These are phyloP conservation scores for Epiblema foenella DNA, from an alignment of 2,888 invertebrate species.

Conservation along the genomic window DNA sequence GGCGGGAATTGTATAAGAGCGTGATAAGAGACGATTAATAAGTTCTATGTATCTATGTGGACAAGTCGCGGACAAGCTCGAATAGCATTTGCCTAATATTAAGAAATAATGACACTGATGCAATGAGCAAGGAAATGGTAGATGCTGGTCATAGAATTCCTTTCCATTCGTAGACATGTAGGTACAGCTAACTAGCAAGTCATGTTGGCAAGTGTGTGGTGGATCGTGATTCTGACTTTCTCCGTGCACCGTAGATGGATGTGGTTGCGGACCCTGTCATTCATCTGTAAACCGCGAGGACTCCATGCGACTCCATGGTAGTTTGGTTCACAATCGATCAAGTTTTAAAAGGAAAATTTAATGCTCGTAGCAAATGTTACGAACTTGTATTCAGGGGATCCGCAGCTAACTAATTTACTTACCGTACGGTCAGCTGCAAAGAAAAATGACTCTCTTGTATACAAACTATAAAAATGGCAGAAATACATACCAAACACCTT, in stretches of 20 bases:
- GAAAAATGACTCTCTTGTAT: no score
- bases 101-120: not conserved
- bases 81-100: no score
- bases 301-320: conserved; percentile 20
- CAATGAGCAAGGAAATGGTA: conserved; percentile 4
- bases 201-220: conserved; percentile 27
- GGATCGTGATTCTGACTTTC: conserved; percentile 51
- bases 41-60: not conserved
- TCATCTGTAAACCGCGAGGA: conserved; percentile 46
- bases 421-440: no score
- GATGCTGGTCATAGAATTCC: conserved; percentile 18
- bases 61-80: not conserved
- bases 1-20: not conserved
- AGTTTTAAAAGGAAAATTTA: not conserved
- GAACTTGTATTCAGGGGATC: not conserved
- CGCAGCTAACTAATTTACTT: no score
- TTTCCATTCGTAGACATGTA: conserved; percentile 21
- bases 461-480: no score
- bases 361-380: not conserved
- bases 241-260: conserved; percentile 51
- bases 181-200: conserved; percentile 31
- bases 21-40: not conserved
- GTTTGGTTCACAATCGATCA: not conserved
- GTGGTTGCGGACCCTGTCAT: conserved; percentile 47
- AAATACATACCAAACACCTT: no score